Percentiles rank a stretch among this genome's conserved stretches.
These are phyloP conservation scores for Ceramica pisi DNA, from an alignment of 2,888 invertebrate genomes.

Conservation along the genomic window DNA sequence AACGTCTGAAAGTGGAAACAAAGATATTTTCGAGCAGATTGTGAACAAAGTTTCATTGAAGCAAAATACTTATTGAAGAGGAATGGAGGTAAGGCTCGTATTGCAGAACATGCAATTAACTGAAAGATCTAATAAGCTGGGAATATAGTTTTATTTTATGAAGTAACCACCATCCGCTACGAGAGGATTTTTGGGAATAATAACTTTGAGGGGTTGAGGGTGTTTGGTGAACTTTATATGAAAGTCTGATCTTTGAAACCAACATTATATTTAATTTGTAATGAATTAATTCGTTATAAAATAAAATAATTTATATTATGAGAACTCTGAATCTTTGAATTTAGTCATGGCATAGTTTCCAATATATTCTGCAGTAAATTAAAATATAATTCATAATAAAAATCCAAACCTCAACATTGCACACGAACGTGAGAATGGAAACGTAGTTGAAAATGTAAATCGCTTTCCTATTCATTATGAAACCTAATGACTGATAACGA, in stretches of 20 bases:
- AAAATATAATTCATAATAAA: slow-evolving; percentile 11
- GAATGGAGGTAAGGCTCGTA: background rate
- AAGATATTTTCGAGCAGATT: background rate
- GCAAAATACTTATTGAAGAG: background rate
- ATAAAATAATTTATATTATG: too few relatives aligned
- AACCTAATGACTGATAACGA: slow-evolving; percentile 67
- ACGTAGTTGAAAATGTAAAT: slow-evolving; percentile 60
- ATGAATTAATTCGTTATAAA: too few relatives aligned
- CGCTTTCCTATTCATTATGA: slow-evolving; percentile 64
- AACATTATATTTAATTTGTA: too few relatives aligned
- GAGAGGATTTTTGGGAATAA: too few relatives aligned
- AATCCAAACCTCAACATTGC: slow-evolving; percentile 1
- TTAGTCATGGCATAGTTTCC: background rate
- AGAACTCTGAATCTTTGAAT: too few relatives aligned
- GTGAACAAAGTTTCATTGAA: slow-evolving; percentile 4
- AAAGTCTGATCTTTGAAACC: too few relatives aligned
- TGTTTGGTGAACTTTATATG: too few relatives aligned
- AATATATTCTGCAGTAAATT: background rate
- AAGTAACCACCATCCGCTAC: too few relatives aligned
- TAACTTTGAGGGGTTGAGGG: too few relatives aligned
- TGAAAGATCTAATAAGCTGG: too few relatives aligned
- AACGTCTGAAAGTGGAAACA: slow-evolving; percentile 1
- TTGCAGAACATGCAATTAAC: background rate
- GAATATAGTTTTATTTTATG: too few relatives aligned
- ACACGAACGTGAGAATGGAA: slow-evolving; percentile 25